phyloP scores from a whole-genome alignment of 92 coral and sea anemone genomes.

The Porites lobata region DNA sequence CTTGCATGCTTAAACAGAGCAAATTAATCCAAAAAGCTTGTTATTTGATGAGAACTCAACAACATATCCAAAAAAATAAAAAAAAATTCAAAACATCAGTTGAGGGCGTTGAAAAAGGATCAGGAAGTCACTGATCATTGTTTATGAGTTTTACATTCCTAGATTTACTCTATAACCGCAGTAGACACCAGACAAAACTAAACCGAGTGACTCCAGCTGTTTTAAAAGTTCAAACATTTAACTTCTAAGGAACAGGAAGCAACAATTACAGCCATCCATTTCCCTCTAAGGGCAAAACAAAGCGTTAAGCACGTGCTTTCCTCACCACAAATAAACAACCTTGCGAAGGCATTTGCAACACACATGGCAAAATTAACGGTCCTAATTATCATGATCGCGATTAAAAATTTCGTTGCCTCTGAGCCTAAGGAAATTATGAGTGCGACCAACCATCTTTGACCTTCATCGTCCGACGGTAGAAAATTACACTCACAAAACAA shows the following conservation, averaged over 20 bases:
- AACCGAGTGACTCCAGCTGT: constrained; percentile 7
- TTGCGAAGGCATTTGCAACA: background rate
- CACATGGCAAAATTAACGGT: background rate
- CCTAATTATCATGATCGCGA: background rate
- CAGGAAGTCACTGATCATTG: background rate
- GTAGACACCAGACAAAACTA: constrained; percentile 6
- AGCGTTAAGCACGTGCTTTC: background rate
- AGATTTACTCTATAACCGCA: background rate
- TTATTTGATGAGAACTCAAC: background rate
- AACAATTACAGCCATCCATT: background rate
- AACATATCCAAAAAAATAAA: background rate
- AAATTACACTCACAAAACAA: background rate
- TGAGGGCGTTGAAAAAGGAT: background rate
- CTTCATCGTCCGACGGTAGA: no score
- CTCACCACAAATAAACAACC: background rate
- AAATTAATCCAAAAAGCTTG: background rate
- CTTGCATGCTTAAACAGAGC: background rate
- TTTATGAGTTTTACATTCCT: background rate
- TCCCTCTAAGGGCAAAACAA: background rate
- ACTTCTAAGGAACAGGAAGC: constrained; percentile 33
- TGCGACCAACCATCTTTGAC: background rate
- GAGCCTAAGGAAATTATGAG: background rate
- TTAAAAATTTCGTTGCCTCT: background rate
- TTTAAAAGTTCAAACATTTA: constrained; percentile 13
- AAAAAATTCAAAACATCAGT: background rate